Evolutionary conservation across 2,888 invertebrate species (phyloP).

Genomic region (Leptinotarsa tumamoca): DNA sequence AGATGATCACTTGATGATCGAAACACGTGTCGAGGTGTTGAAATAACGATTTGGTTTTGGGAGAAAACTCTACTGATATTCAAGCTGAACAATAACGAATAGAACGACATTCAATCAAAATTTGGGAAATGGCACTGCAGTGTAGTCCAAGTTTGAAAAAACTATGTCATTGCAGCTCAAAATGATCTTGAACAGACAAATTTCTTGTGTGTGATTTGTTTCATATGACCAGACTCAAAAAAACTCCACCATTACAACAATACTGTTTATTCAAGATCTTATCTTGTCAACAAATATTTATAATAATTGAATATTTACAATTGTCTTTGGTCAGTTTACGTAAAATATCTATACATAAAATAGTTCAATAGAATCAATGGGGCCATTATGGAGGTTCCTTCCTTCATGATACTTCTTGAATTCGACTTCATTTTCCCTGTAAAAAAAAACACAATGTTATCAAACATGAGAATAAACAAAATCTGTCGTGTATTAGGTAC

Average conservation of each 20-base stretch:
- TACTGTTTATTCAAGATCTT: constrained; percentile 1
- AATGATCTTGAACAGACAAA: too few species aligned
- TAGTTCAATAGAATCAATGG: constrained; percentile 29
- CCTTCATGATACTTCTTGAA: constrained; percentile 22
- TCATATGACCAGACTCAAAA: not conserved
- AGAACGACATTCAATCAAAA: too few species aligned
- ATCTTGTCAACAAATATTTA: constrained; percentile 9
- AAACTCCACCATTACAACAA: not conserved
- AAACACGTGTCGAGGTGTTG: too few species aligned
- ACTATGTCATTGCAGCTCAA: too few species aligned
- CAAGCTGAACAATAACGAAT: too few species aligned
- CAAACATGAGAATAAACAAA: not conserved
- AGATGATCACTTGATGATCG: too few species aligned
- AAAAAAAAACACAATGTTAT: constrained; percentile 40
- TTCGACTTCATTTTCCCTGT: constrained; percentile 54
- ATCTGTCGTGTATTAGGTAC: too few species aligned
- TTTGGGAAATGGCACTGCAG: too few species aligned
- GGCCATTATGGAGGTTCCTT: constrained; percentile 14
- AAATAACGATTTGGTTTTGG: too few species aligned
- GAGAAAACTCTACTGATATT: too few species aligned
- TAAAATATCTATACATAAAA: constrained; percentile 35
- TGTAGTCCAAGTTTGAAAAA: too few species aligned
- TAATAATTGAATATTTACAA: constrained; percentile 21
- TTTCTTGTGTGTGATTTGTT: not conserved
- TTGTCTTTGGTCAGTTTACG: constrained; percentile 36